Evolutionary conservation across 2,888 invertebrate genomes (phyloP), one percentile per base, ranked within the genome.

Genomic region (Labia minor): DNA sequence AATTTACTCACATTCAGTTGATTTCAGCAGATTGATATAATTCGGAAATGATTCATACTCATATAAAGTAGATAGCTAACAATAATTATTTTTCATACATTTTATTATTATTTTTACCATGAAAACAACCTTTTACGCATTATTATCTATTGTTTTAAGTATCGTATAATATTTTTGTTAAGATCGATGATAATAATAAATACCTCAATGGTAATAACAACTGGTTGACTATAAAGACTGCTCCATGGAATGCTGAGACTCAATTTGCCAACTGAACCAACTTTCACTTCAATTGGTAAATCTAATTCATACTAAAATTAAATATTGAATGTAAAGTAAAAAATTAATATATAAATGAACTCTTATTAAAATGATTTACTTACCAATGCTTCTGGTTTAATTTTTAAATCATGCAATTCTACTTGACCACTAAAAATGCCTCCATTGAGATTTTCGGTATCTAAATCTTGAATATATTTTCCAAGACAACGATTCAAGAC

Each of bases 361-460:
- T 19, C 4, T 19, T 49, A 49, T 49, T n/a, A 8, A 49, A 49
- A 19, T 62, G 18, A n/a, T 18, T 64, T 19, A 78, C 85, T 82
- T 78, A 92, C 91, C 83, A 92, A 77, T 71, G 91, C 90, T 76
- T 91, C 90, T 26, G 89, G 86, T 75, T 89, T 88, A 37, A 92
- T 80, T 76, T 87, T 88, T 64, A 92, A 78, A 74, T 91, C 89
- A 1, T 85, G 85, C 65, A 92, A 82, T 76, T 87, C 88, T 66
- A 90, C 89, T 74, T 86, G 85, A 69, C 91, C 91, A 70, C 88
- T 88, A 77, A 90, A 89, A 71, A 92, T 89, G 72, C 91, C 90
- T 68, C 91, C 86, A 74, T 89, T 90, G 65, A 92, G 83, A 75
- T 90, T 88, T 79, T 90, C 90, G 0, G 88, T 87, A 76, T 92